Evolutionary conservation across 2,888 invertebrate species (phyloP), one percentile per base, ranked within the genome.

Genomic region (Drosophila cognata): DNA sequence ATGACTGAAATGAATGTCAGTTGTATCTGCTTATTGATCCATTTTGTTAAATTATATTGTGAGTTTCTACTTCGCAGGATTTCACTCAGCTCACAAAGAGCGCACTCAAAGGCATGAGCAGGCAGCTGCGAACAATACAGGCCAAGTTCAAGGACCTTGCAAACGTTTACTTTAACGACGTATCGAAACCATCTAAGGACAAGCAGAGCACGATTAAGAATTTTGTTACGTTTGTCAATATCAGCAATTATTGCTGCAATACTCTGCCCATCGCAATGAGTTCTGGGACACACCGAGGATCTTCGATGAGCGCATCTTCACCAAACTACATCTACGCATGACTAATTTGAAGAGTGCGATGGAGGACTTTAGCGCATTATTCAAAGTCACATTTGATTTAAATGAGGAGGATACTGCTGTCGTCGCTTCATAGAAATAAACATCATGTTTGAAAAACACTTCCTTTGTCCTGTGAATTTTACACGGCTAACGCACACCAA

Each of bases 1-100:
- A 66, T 81, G 50, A 71, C 78, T n/a, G 85, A 82, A 57, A 66
- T 82, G 58, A 78, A 76, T 58, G 80, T 82, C 6, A 55, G 75
- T 69, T n/a, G 5, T 0, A 21, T 11, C 21, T 21, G 21, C 2
- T 21, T 6, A 6, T 0, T 43, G 43, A 43, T 21, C 1, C 11
- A 43, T 11, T 8, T 16, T n/a, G 33, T 25, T 18, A 1, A 46
- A 18, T 18, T 36, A 16, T 28, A n/a, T 11, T 35, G n/a, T 21
- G 1, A 3, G 8, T 31, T 2, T 18, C 5, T 8, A 1, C 16
- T 18, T 1, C 2, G 8, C 2, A 81, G 76, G 76, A 71, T 11
- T 38, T 79, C 0, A 33, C 73, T 4, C 36, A 62, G 11, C 55
- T 63, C 10, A 55, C 65, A 0, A 50, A 57, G 25, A 59, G 38